Conservation (phyloP, 1,140 invertebrate species). For the Rhagoletis pomonella region DNA sequence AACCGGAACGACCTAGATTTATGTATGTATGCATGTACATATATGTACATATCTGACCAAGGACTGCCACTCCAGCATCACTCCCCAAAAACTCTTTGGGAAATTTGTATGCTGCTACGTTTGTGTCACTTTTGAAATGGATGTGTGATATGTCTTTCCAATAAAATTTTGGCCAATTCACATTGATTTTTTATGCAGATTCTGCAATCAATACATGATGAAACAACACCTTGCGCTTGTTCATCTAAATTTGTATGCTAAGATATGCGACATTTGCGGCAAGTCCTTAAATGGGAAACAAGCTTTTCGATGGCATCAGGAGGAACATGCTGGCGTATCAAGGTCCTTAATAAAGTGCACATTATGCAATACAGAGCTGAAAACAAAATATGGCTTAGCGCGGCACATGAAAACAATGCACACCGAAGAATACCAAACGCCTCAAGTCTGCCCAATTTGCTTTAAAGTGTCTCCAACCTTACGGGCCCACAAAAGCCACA, state of each 20-base stretch:
- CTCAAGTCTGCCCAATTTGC: constrained; percentile 65
- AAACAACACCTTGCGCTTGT: constrained; percentile 66
- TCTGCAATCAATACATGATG: constrained; percentile 63
- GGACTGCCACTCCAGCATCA: no score
- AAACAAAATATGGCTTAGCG: constrained; percentile 66
- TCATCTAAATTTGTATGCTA: constrained; percentile 66
- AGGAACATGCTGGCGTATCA: constrained; percentile 61
- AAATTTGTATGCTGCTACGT: not conserved
- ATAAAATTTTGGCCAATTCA: not conserved
- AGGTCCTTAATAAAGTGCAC: constrained; percentile 62
- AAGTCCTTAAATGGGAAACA: constrained; percentile 64
- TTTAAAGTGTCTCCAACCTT: constrained; percentile 66
- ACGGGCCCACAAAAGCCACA: constrained; percentile 65
- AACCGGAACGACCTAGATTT: no score
- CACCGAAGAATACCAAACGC: constrained; percentile 63
- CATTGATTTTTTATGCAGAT: not conserved
- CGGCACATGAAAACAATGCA: constrained; percentile 70
- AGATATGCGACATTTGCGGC: constrained; percentile 71
- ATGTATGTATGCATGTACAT: no score
- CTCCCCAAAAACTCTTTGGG: no score
- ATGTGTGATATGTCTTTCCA: no score
- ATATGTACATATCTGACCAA: no score
- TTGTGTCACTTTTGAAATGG: not conserved
- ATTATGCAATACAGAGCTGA: constrained; percentile 64
- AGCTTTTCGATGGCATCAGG: constrained; percentile 64